Conservation (phyloP, 2,888 invertebrate species). For the Globia sparganii region DNA sequence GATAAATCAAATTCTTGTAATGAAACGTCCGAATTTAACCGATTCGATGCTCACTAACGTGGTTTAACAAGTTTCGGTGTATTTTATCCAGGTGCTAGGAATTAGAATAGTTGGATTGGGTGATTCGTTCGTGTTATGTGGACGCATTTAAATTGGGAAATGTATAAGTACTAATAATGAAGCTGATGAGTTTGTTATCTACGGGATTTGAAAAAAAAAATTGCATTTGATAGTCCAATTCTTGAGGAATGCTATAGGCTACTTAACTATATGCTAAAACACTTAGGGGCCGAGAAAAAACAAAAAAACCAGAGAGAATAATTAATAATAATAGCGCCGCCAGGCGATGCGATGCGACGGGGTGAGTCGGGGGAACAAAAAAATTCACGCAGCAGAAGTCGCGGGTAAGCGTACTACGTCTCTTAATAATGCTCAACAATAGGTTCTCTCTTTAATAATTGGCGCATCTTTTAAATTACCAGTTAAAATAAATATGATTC, state of each 20-base stretch:
- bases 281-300: not conserved
- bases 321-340: no score
- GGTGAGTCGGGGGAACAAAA: no score
- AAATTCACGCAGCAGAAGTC: no score
- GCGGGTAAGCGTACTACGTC: no score
- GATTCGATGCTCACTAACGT: slow-evolving; percentile 69
- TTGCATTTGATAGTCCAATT: not conserved
- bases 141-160: slow-evolving; percentile 5
- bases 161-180: not conserved
- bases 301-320: no score
- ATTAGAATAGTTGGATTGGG: slow-evolving; percentile 55
- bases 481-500: no score
- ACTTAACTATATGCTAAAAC: not conserved
- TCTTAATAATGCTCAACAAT: no score
- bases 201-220: not conserved
- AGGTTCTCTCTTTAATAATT: no score
- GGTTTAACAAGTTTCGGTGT: slow-evolving; percentile 71
- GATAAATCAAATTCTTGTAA: slow-evolving; percentile 88
- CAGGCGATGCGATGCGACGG: no score
- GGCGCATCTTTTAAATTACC: no score
- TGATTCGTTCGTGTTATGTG: slow-evolving; percentile 11
- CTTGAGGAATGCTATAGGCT: not conserved
- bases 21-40: slow-evolving; percentile 83
- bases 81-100: slow-evolving; percentile 58
- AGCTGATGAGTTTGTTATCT: not conserved